A percentile compares a stretch with the other conserved stretches of the same genome.
These are phyloP conservation scores for Casuarius casuarius DNA, from an alignment of 2,113 vertebrate species.

Conservation along the genomic window DNA sequence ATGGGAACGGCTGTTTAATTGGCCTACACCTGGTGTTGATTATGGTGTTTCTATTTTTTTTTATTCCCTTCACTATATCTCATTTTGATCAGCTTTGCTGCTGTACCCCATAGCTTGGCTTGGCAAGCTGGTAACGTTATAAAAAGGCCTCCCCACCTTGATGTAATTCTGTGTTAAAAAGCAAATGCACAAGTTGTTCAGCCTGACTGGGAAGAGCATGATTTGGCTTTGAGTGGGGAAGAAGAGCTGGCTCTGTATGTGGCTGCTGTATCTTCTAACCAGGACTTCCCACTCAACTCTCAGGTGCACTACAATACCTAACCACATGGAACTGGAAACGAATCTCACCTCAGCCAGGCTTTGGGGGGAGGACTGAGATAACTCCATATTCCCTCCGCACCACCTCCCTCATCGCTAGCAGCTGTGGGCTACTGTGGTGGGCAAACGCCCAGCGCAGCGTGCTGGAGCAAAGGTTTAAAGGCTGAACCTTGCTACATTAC, in stretches of 20 bases:
- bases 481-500: background rate
- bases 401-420: background rate
- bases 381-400: background rate
- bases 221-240: background rate
- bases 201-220: background rate
- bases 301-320: background rate
- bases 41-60: background rate
- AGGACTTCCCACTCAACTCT: background rate
- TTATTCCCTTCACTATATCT: conserved; percentile 33
- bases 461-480: background rate
- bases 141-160: background rate
- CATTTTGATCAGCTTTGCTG: conserved; percentile 4
- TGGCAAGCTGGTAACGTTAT: background rate
- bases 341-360: background rate
- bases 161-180: background rate
- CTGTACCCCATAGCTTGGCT: background rate
- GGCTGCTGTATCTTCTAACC: background rate
- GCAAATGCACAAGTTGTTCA: background rate
- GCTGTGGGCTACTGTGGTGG: fast-evolving
- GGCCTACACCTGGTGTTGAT: conserved; percentile 72
- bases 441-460: background rate
- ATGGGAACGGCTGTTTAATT: conserved; percentile 57
- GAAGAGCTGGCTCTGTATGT: background rate
- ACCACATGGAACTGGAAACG: background rate
- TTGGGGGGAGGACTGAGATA: background rate